Evolutionary conservation across 2,113 vertebrate genomes (phyloP).

Genomic region (Synchiropus splendidus): DNA sequence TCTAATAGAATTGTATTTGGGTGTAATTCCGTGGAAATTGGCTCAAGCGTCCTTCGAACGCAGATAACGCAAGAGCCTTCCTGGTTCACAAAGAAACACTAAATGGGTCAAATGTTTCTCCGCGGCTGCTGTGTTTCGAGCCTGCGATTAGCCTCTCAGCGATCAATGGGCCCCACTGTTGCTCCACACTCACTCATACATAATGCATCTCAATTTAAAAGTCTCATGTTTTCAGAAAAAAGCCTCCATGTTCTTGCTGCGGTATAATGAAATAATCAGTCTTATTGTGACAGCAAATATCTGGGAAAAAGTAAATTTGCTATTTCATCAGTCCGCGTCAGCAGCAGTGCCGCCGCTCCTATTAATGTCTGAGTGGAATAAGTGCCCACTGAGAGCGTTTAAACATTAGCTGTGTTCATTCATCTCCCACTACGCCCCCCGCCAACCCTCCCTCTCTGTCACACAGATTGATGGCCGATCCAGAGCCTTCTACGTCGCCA

Average conservation of each 20-base stretch:
- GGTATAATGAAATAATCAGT: slow-evolving; percentile 66
- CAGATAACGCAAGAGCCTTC: slow-evolving; percentile 16
- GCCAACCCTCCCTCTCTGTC: slow-evolving; percentile 38
- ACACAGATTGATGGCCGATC: slow-evolving; percentile 82
- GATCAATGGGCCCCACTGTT: slow-evolving; percentile 56
- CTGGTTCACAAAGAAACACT: slow-evolving; percentile 13
- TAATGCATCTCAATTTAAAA: slow-evolving; percentile 62
- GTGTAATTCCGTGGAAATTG: slow-evolving; percentile 26
- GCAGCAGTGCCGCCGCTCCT: slow-evolving; percentile 4
- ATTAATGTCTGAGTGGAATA: slow-evolving; percentile 31
- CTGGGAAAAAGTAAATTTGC: slow-evolving; percentile 18
- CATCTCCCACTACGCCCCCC: slow-evolving; percentile 20
- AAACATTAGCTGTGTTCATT: slow-evolving; percentile 46
- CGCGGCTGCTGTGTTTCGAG: slow-evolving; percentile 41
- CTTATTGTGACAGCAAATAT: slow-evolving; percentile 59
- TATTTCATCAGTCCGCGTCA: slow-evolving; percentile 11
- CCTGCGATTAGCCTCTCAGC: slow-evolving; percentile 58
- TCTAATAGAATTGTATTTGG: slow-evolving; percentile 28
- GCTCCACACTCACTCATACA: slow-evolving; percentile 52
- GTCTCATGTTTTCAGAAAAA: slow-evolving; percentile 23
- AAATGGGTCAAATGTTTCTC: slow-evolving; percentile 40
- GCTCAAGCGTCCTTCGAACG: slow-evolving; percentile 22
- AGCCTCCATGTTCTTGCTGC: slow-evolving; percentile 37
- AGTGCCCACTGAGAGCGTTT: slow-evolving; percentile 38
- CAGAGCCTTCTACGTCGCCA: slow-evolving; percentile 80